Base-by-base conservation (phyloP, 2,113 vertebrate genomes). In the Glaucomys volans region DNA sequence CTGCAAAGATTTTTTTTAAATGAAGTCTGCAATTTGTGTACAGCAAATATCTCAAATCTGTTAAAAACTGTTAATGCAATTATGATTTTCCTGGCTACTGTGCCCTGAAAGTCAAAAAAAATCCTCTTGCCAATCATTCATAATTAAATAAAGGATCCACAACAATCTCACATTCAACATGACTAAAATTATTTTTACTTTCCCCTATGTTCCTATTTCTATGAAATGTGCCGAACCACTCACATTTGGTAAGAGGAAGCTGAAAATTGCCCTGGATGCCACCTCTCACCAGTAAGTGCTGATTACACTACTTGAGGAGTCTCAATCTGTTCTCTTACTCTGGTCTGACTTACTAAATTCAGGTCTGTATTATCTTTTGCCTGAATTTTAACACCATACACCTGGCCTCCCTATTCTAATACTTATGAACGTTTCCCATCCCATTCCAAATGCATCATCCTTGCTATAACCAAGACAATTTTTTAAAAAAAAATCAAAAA, bases 91-190 rank as follows among this genome's bases (percentile, higher is more conserved):
- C 59, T 85, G 86, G 79, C 81, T 93, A 72, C 75, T 79, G 67
- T 72, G 47, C 72, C 64, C 77, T 76, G 76, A 96, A 96, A 88
- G 20, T 91, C 90, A 86, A 96, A 94, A 96, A 66, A 94, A 81
- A 87, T 54, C 72, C 24, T 12, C 62, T 90, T 89, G 44, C 72
- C 86, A 97, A 77, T 96, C 94, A 95, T 57, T 92, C 92, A 86
- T 96, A 95, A 97, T 95, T 93, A 96, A 16, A 86, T 83, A 87
- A 94, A 95, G 90, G 44, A 86, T 85, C 40, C 75, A 88, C 80
- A 95, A 52, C 87, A 88, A 95, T 95, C 44, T 66, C 87, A 87
- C 95, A 87, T 72, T 62, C 50, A 94, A 52, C 30, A 71, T 74
- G 30, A 32, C 77, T n/a, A 59, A 79, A 95, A 94, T 47, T 50